Conservation (phyloP, 2,797 vertebrate genomes). For the Vespertilio murinus region DNA sequence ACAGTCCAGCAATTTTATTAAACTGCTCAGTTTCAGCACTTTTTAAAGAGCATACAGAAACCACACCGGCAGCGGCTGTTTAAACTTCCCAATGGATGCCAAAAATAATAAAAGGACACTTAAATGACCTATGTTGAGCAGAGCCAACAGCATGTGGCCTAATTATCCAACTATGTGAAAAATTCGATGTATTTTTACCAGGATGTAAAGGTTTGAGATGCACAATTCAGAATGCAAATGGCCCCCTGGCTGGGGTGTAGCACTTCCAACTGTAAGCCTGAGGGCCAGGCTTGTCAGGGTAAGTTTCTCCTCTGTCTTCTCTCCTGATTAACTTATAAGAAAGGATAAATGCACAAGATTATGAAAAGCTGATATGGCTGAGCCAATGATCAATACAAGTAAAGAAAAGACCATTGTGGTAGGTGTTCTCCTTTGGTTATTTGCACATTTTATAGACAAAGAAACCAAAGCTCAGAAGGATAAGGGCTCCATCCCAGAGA, state of each 20-base stretch:
- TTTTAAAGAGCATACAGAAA: constrained; percentile 64
- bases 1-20: constrained; percentile 74
- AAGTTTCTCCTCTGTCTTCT: not conserved
- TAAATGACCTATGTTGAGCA: constrained; percentile 67
- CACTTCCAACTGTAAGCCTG: constrained; percentile 23
- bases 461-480: not conserved
- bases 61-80: constrained; percentile 63
- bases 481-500: not conserved
- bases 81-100: constrained; percentile 67
- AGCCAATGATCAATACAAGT: not conserved
- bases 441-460: not conserved
- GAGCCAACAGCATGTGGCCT: constrained; percentile 62
- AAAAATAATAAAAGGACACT: constrained; percentile 74
- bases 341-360: not conserved
- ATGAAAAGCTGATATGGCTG: not conserved
- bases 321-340: not conserved
- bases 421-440: not conserved
- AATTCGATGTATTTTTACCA: constrained; percentile 52
- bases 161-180: constrained; percentile 52
- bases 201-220: not conserved
- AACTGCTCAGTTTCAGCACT: constrained; percentile 70
- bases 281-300: not conserved
- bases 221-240: constrained; percentile 32
- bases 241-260: not conserved
- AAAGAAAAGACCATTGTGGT: not conserved